These are phyloP conservation scores for Colius striatus DNA, from an alignment of 2,113 vertebrate genomes.

Conservation along the genomic window DNA sequence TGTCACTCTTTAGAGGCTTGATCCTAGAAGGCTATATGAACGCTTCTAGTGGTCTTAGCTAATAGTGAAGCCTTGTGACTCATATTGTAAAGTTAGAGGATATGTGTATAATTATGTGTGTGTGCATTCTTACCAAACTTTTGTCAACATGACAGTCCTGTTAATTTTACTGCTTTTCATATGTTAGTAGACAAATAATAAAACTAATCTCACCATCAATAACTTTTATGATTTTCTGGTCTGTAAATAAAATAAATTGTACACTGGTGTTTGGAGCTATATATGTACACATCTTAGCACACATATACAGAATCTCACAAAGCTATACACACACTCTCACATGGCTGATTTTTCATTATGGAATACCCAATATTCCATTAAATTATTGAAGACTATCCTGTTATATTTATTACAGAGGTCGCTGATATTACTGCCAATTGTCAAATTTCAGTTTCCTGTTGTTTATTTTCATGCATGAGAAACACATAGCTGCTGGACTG, in stretches of 20 bases:
- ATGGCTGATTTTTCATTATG: constrained; percentile 66
- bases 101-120: not conserved
- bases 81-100: not conserved
- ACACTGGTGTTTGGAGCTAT: not conserved
- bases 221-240: not conserved
- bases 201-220: not conserved
- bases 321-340: not conserved
- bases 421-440: constrained; percentile 72
- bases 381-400: constrained; percentile 75
- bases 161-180: not conserved
- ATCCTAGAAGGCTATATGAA: not conserved
- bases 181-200: not conserved
- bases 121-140: not conserved
- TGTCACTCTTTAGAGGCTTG: not conserved
- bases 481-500: constrained; percentile 50
- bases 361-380: constrained; percentile 59
- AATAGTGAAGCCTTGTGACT: not conserved
- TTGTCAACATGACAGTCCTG: not conserved
- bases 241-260: constrained; percentile 1
- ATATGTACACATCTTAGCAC: not conserved
- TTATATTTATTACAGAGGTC: constrained; percentile 77
- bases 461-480: constrained; percentile 79
- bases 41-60: not conserved
- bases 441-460: constrained; percentile 75
- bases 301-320: not conserved